Base-by-base conservation (phyloP, 2,888 invertebrate genomes). In the Andrena trimmerana region DNA sequence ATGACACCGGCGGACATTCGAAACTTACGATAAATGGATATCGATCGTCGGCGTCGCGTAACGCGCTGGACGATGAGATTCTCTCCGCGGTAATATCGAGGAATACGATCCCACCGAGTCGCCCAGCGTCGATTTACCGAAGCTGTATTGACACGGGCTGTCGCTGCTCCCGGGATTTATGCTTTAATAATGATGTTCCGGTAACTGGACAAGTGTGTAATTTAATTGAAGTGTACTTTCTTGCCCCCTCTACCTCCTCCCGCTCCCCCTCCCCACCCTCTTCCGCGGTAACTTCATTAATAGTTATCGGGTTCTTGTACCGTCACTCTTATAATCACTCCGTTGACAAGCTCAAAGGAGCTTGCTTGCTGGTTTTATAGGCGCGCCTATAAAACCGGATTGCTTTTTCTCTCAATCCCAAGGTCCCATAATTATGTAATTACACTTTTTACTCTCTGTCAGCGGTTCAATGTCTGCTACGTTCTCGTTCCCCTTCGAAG, bases 371-470 rank as follows among this genome's bases (percentile, higher is more conserved):
- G 42, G 57, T 66, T 42, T 42, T 42, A 42, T 42, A 42, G 42
- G 42, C 42, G 52, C 76, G 66, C 76, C 52, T 33, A 81, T 76
- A 77, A 86, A 88, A 85, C 88, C 86, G 88, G 86, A 77, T 86
- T 67, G 66, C 29, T 83, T 78, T 87, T 86, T 78, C 88, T 75
- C 66, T 65, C 76, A 67, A 75, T 66, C 68, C 48, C 60, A 62
- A 72, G 79, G 80, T 81, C 76, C 75, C 75, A 70, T 85, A 79
- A 83, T 86, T 86, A 88, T 80, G 78, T 80, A 86, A 88, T 84
- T 82, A 82, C 72, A 67, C 59, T 54, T 75, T 81, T 81, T 87
- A 36, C 54, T 8, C 50, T 42, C 42, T 42, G 65, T 54, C 81
- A 36, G 31, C 54, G 42, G 72, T 84, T 84, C 81, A 66, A 81